A percentile compares a stretch with the other conserved stretches of the same genome.
Conservation (phyloP, 2,888 invertebrate genomes). For the Rhagophthalmus giganteus region DNA sequence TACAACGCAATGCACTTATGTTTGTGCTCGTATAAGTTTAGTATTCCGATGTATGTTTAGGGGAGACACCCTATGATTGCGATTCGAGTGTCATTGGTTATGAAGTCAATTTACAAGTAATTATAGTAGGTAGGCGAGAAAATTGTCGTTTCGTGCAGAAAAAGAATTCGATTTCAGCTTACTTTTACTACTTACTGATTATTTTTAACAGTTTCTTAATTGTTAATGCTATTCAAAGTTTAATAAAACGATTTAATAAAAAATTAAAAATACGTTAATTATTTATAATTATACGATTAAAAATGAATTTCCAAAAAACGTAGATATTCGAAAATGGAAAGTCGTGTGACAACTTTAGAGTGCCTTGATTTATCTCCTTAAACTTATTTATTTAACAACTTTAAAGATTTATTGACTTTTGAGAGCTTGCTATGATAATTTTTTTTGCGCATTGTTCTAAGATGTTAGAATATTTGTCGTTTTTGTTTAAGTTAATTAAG, state of each 20-base stretch:
- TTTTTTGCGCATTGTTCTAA: too few species aligned
- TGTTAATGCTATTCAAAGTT: neutral
- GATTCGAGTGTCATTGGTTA: slow-evolving; percentile 52
- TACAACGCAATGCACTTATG: slow-evolving; percentile 29
- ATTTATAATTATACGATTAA: too few species aligned
- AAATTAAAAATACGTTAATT: neutral
- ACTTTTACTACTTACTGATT: neutral
- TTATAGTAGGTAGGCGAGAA: slow-evolving; percentile 41
- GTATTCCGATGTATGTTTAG: slow-evolving; percentile 17
- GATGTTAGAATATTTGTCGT: too few species aligned
- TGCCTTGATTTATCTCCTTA: too few species aligned
- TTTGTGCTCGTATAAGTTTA: slow-evolving; percentile 18
- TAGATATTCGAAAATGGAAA: neutral
- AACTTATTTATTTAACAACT: too few species aligned
- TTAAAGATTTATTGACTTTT: too few species aligned
- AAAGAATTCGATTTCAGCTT: slow-evolving; percentile 8
- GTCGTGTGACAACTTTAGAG: too few species aligned
- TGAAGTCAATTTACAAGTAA: slow-evolving; percentile 56
- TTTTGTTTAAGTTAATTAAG: neutral
- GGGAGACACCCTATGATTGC: slow-evolving; percentile 40
- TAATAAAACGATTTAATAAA: neutral
- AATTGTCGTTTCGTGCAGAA: slow-evolving; percentile 26
- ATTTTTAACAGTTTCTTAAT: neutral
- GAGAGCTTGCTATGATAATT: too few species aligned
- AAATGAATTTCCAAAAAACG: neutral